These are phyloP conservation scores for Drosophila kanekoi DNA, from an alignment of 2,888 invertebrate species.

Conservation along the genomic window DNA sequence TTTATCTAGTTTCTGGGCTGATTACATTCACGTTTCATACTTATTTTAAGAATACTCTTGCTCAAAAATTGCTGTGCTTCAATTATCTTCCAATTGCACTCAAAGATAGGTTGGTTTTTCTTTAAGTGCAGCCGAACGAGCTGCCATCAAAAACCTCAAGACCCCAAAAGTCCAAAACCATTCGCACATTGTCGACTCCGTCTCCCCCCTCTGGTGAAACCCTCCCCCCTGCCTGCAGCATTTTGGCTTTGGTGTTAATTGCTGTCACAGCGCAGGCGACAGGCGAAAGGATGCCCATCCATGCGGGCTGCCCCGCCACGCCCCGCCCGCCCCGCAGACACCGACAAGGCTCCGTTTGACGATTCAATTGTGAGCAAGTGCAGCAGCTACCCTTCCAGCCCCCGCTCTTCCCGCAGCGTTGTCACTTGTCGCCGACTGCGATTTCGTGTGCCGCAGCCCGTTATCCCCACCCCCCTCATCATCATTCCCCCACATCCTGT, in stretches of 20 bases:
- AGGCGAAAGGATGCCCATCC: constrained; percentile 59
- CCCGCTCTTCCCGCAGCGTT: constrained; percentile 1
- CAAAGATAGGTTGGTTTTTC: not conserved
- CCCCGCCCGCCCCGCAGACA: too few relatives aligned
- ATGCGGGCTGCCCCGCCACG: constrained; percentile 29
- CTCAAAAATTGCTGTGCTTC: not conserved
- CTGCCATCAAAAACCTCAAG: constrained; percentile 46
- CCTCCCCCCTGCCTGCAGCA: not conserved
- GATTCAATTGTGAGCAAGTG: constrained; percentile 67
- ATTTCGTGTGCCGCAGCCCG: constrained; percentile 22
- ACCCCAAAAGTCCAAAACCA: constrained; percentile 23
- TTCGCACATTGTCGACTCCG: constrained; percentile 12
- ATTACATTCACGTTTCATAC: too few relatives aligned
- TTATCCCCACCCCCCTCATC: not conserved
- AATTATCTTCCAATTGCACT: not conserved
- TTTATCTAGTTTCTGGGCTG: too few relatives aligned
- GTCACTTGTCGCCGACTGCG: constrained; percentile 48
- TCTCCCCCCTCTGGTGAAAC: not conserved
- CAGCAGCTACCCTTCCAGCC: constrained; percentile 18
- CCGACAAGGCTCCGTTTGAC: constrained; percentile 40
- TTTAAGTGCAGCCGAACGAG: constrained; percentile 17
- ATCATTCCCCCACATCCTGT: not conserved
- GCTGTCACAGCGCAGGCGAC: constrained; percentile 72
- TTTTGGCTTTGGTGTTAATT: constrained; percentile 74
- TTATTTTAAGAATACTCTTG: too few relatives aligned